Evolutionary conservation across 2,113 vertebrate genomes (phyloP).

Genomic region (Cyanoramphus novaezelandiae): DNA sequence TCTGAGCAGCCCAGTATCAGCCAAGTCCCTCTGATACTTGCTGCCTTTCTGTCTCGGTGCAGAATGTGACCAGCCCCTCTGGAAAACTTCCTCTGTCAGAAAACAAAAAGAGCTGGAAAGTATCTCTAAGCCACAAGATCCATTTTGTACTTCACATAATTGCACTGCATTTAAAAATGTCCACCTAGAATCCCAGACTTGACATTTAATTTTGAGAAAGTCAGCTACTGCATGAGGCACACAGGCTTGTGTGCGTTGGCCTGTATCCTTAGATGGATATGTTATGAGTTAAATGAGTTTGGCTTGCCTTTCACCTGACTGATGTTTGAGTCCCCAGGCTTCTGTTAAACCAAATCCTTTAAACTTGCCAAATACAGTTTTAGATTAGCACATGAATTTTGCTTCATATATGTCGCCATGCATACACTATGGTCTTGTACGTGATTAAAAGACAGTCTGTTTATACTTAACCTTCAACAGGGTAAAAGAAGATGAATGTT

Average conservation of each 20-base stretch:
- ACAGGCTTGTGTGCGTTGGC: background rate
- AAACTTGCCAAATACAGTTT: background rate
- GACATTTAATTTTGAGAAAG: background rate
- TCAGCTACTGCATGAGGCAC: background rate
- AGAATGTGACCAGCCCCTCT: background rate
- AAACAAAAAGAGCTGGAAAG: background rate
- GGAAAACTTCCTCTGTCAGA: background rate
- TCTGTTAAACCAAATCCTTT: background rate
- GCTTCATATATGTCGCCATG: background rate
- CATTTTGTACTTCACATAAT: background rate
- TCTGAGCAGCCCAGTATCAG: background rate
- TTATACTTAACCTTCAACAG: background rate
- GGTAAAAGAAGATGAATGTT: background rate
- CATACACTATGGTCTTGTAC: background rate
- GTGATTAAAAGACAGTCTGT: background rate
- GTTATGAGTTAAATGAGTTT: background rate
- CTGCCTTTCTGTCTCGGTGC: background rate
- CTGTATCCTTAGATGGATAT: background rate
- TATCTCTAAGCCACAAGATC: background rate
- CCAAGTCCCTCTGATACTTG: background rate
- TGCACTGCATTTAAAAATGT: background rate
- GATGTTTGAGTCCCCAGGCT: background rate
- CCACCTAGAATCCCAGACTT: background rate
- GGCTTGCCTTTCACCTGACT: background rate
- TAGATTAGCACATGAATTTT: background rate